Evolutionary conservation across 2,888 invertebrate species (phyloP).

Genomic region (Eupithecia inturbata): DNA sequence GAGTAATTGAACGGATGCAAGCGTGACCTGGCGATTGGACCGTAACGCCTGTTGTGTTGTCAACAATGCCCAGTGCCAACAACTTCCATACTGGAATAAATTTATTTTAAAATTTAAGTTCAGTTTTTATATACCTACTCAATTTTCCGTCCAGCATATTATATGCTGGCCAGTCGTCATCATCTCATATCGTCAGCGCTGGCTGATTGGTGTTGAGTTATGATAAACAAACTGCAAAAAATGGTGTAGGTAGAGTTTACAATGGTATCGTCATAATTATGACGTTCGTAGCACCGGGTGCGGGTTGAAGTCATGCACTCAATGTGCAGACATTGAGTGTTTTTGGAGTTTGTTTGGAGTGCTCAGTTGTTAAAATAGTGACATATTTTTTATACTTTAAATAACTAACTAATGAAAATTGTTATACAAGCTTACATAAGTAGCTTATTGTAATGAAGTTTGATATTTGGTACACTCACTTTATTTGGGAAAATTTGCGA

Average conservation of each 20-base stretch:
- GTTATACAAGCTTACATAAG: no score
- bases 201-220: neutral
- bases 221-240: neutral
- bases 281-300: no score
- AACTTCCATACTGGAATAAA: neutral
- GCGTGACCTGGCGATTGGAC: conserved; percentile 66
- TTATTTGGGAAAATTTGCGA: neutral
- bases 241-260: neutral
- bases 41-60: conserved; percentile 61
- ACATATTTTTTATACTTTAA: no score
- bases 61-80: conserved; percentile 30
- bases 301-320: neutral
- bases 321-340: no score
- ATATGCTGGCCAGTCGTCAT: neutral
- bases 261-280: neutral
- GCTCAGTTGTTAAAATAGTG: no score
- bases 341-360: neutral
- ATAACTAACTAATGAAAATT: no score
- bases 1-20: conserved; percentile 61
- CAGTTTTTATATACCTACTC: no score
- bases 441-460: no score
- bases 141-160: neutral
- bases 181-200: neutral
- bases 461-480: neutral
- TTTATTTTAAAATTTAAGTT: neutral